A percentile compares a stretch with the other conserved stretches of the same genome.
These are phyloP conservation scores for Archocentrus centrarchus DNA, from an alignment of 2,113 vertebrate species.

Conservation along the genomic window DNA sequence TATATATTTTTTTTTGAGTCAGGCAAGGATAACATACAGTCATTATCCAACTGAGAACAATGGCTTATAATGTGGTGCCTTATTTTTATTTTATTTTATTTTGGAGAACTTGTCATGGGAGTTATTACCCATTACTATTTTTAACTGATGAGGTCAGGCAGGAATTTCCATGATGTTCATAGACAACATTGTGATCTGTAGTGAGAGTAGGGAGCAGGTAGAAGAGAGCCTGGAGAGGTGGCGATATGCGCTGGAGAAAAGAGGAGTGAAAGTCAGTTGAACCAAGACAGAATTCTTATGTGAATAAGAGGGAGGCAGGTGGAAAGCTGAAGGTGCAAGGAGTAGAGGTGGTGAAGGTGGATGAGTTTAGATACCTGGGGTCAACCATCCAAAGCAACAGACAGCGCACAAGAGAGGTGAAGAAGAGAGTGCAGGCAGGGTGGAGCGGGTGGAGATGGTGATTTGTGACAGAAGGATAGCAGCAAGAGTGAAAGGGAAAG, in stretches of 20 bases:
- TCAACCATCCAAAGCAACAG: conserved; percentile 2
- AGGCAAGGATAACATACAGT: not conserved
- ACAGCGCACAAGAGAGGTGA: not conserved
- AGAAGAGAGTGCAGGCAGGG: not conserved
- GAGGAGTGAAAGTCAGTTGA: not conserved
- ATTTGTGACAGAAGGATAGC: not conserved
- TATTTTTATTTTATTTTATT: not conserved
- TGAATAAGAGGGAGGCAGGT: not conserved
- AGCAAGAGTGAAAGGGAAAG: not conserved
- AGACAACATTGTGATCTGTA: not conserved
- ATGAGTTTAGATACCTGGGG: conserved; percentile 1
- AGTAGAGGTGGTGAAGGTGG: not conserved
- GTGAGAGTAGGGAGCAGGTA: not conserved
- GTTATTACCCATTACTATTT: not conserved
- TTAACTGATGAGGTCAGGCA: not conserved
- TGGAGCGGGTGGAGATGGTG: not conserved
- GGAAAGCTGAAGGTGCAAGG: conserved; percentile 1
- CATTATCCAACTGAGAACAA: not conserved
- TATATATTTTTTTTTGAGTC: not conserved
- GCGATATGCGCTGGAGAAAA: not conserved
- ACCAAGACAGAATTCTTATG: not conserved
- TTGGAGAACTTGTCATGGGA: not conserved
- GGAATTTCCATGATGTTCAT: not conserved
- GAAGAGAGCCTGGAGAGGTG: not conserved
- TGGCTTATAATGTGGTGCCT: not conserved